Percentiles rank a stretch among this genome's conserved stretches.
Conservation (phyloP, 2,113 vertebrate species). For the Charina bottae region DNA sequence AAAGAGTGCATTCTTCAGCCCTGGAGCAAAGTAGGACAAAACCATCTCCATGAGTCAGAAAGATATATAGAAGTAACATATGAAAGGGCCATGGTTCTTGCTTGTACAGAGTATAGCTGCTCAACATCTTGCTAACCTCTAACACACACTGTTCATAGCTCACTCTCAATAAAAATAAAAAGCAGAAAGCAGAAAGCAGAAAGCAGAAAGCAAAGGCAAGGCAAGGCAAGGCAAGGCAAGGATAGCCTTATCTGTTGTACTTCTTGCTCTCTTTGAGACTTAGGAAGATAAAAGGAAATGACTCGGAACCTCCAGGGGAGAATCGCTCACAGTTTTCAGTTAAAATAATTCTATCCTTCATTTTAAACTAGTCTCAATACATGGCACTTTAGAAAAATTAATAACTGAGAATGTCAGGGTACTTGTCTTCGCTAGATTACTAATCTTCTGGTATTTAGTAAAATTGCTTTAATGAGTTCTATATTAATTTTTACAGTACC, state of each 20-base stretch:
- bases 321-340: constrained; percentile 13
- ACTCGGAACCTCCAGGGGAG: background rate
- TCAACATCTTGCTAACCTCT: background rate
- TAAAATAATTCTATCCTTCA: constrained; percentile 26
- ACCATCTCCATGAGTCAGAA: background rate
- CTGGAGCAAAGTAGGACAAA: background rate
- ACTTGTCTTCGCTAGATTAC: constrained; percentile 27
- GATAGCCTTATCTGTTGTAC: background rate
- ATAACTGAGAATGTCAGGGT: constrained; percentile 33
- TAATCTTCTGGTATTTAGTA: constrained; percentile 40
- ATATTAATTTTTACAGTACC: background rate
- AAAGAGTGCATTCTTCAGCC: background rate
- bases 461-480: constrained; percentile 35
- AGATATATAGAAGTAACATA: background rate
- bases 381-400: constrained; percentile 31
- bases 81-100: background rate
- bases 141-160: background rate
- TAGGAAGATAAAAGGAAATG: background rate
- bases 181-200: background rate
- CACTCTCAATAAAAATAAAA: background rate
- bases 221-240: background rate
- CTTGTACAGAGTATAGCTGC: background rate
- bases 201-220: background rate
- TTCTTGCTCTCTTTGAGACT: background rate
- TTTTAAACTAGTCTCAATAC: constrained; percentile 19